Base-by-base conservation (phyloP, 2,888 invertebrate genomes). In the Lepidocyrtinus sp. region DNA sequence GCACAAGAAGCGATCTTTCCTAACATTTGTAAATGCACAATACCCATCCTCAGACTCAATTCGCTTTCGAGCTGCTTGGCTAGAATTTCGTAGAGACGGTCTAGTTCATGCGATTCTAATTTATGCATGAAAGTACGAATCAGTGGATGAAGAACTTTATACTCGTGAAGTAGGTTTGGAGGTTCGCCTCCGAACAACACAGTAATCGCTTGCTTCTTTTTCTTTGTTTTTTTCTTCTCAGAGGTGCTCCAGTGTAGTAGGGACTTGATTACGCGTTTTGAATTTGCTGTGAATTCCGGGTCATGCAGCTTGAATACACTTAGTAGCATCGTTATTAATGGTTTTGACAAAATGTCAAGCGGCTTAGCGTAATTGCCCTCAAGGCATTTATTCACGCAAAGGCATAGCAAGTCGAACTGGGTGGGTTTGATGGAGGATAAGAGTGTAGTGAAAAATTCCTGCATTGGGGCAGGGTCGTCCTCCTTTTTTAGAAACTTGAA, bases 381-480 rank as follows among this genome's bases (percentile, higher is more conserved):
- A 24, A 73, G 69, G 12, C 70, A 26, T 5, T 7, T 36, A 36
- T 5, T 36, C 17, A 84, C 78, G 63, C 75, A 77, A 15, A 76
- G 24, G 59, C 82, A 82, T 15, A 82, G 65, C 7, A 83, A 46
- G 2, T 85, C 73, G 50, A 84, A 78, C 59, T 85, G 83, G 5
- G 83, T 84, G 0, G 82, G 74, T 46, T 82, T 80, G 19, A 84
- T 72, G 7, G 77, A 59, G 3, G 76, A 24, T 12, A 80, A 24
- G 12, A 84, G 45, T 7, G 69, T 22, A 24, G 55, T 67, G 83
- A 82, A 84, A 59, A 85, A 85, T 9, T 46, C 73, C 55, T 61
- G 69, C 71, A 0, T 50, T 69, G 67, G 9, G 76, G 5, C 59
- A 3, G n/a, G 21, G 59, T 59, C 59, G 3, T 61, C 46, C 0